Conservation (phyloP, 2,797 vertebrate genomes). For the Molossus alvarezi region DNA sequence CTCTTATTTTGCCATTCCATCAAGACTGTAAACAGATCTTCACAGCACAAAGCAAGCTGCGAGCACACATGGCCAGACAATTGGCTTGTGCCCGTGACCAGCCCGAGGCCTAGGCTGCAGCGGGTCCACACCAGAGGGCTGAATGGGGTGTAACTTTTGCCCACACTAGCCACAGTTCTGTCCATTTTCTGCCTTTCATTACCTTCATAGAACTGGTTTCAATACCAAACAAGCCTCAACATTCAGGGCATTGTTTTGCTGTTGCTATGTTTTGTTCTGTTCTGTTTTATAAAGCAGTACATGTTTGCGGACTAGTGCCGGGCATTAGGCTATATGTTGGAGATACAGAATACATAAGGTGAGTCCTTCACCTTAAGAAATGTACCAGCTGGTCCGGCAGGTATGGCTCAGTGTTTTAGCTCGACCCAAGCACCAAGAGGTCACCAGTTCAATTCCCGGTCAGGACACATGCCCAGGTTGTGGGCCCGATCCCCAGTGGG, state of each 20-base stretch:
- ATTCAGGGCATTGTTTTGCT: not conserved
- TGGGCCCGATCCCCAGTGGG: too few species aligned
- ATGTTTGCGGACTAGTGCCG: not conserved
- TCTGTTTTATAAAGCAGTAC: not conserved
- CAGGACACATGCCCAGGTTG: too few species aligned
- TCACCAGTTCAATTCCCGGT: too few species aligned
- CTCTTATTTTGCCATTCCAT: slow-evolving; percentile 15
- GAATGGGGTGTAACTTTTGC: not conserved
- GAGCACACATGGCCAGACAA: not conserved
- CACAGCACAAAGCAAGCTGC: not conserved
- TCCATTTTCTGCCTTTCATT: not conserved
- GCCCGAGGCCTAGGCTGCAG: not conserved
- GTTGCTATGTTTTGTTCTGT: not conserved
- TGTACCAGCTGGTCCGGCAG: too few species aligned
- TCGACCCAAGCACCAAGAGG: too few species aligned
- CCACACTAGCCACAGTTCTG: not conserved
- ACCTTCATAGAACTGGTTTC: not conserved
- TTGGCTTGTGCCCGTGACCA: too few species aligned
- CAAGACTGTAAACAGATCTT: slow-evolving; percentile 50
- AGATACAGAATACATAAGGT: not conserved
- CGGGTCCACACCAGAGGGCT: not conserved
- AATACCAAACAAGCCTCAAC: not conserved
- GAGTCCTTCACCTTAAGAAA: not conserved
- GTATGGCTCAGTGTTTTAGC: too few species aligned
- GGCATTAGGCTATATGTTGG: not conserved